Conservation (phyloP, 1,140 invertebrate species). For the Sinonovacula constricta region DNA sequence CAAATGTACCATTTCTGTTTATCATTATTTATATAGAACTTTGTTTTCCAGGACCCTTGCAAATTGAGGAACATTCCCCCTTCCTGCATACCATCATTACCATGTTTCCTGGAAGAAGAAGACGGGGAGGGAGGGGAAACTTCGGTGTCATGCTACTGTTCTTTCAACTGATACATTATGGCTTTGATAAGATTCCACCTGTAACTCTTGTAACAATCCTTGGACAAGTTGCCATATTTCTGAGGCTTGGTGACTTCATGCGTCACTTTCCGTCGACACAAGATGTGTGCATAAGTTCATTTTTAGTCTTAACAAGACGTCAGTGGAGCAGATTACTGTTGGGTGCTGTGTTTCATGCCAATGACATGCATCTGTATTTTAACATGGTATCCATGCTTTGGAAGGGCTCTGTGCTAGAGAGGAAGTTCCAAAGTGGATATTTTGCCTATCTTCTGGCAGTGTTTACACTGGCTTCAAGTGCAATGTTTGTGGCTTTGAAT, state of each 20-base stretch:
- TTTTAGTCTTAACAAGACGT: slow-evolving; percentile 80
- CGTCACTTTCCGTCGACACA: slow-evolving; percentile 67
- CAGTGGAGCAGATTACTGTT: slow-evolving; percentile 83
- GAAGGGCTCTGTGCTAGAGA: slow-evolving; percentile 83
- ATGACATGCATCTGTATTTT: slow-evolving; percentile 87
- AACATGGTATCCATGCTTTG: slow-evolving; percentile 86
- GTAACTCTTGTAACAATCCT: slow-evolving; percentile 82
- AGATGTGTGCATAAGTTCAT: slow-evolving; percentile 83
- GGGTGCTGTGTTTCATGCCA: slow-evolving; percentile 84
- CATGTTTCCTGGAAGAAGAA: slow-evolving; percentile 47
- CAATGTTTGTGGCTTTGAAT: slow-evolving; percentile 80
- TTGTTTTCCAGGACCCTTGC: no score
- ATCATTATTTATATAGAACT: no score
- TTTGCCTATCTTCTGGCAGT: slow-evolving; percentile 82
- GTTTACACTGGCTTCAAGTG: slow-evolving; percentile 81
- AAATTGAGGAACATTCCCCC: no score
- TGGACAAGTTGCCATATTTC: slow-evolving; percentile 75
- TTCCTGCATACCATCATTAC: no score
- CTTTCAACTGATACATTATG: slow-evolving; percentile 76
- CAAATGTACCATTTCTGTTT: no score
- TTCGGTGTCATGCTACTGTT: slow-evolving; percentile 69
- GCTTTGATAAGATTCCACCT: slow-evolving; percentile 83
- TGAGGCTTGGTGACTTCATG: slow-evolving; percentile 61
- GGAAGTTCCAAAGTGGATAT: slow-evolving; percentile 81
- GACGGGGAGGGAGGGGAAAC: slow-evolving; percentile 49